phyloP scores from a whole-genome alignment of 2,113 vertebrate species.

The Scortum barcoo region DNA sequence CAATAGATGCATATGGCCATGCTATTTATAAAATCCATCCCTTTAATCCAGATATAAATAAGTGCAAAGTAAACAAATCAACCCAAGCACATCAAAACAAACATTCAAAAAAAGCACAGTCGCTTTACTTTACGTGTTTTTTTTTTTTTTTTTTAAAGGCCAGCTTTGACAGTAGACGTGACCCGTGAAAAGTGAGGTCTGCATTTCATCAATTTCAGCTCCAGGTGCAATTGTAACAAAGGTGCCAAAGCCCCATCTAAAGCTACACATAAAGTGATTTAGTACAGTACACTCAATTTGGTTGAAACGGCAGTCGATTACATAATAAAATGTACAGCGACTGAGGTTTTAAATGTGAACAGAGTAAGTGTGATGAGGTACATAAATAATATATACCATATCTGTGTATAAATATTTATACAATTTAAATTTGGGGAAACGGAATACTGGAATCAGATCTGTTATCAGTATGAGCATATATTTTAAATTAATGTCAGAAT shows the following conservation, averaged over 20 bases:
- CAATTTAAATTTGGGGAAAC: neutral
- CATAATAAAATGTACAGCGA: neutral
- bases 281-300: neutral
- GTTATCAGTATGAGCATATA: too few species aligned
- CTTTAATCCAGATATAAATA: slow-evolving; percentile 12
- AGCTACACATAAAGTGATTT: neutral
- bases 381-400: too few species aligned
- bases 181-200: slow-evolving; percentile 5
- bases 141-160: slow-evolving; percentile 4
- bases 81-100: slow-evolving; percentile 17
- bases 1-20: neutral
- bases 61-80: slow-evolving; percentile 20
- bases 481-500: neutral
- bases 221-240: neutral
- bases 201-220: slow-evolving; percentile 2
- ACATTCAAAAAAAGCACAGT: neutral
- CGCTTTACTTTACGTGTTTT: neutral
- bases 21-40: neutral
- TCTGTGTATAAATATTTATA: too few species aligned
- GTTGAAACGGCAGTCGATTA: neutral
- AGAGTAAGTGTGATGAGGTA: too few species aligned
- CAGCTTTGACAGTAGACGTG: slow-evolving; percentile 9
- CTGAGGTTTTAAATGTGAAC: neutral
- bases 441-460: neutral
- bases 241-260: neutral